Conservation (phyloP, 2,113 vertebrate genomes). For the Oxyura jamaicensis region DNA sequence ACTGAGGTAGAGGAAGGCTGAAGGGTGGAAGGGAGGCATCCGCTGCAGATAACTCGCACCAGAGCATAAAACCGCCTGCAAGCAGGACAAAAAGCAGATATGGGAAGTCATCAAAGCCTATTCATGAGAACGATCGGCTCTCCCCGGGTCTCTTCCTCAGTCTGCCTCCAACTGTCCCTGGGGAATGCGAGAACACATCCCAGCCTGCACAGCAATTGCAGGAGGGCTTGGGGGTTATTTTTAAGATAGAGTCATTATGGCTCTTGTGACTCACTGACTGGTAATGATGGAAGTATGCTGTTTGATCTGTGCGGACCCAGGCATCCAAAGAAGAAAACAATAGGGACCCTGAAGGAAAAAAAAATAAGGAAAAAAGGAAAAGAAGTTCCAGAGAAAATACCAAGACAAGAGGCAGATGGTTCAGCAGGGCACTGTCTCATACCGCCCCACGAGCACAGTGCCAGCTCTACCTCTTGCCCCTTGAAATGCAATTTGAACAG, state of each 20-base stretch:
- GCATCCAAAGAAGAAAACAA: neutral
- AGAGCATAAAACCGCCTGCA: neutral
- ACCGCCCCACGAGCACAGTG: neutral
- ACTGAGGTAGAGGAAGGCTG: neutral
- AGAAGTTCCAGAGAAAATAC: neutral
- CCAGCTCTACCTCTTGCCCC: neutral
- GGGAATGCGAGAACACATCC: neutral
- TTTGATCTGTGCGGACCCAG: conserved; percentile 19
- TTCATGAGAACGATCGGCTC: neutral
- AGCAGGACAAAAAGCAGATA: conserved; percentile 9
- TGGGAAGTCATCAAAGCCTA: conserved; percentile 22
- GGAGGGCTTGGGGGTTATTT: conserved; percentile 41
- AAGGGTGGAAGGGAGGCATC: neutral
- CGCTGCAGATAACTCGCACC: neutral
- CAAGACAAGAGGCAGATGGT: neutral
- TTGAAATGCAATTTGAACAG: neutral
- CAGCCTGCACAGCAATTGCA: neutral
- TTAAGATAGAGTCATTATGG: neutral
- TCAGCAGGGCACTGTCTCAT: neutral
- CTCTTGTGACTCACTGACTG: conserved; percentile 37
- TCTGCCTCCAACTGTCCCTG: neutral
- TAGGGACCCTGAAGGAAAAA: neutral
- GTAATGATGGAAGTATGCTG: conserved; percentile 17
- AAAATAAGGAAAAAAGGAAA: neutral
- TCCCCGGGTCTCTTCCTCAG: neutral